Conservation (phyloP, 1,140 invertebrate species). For the Scaptomyza pallida region DNA sequence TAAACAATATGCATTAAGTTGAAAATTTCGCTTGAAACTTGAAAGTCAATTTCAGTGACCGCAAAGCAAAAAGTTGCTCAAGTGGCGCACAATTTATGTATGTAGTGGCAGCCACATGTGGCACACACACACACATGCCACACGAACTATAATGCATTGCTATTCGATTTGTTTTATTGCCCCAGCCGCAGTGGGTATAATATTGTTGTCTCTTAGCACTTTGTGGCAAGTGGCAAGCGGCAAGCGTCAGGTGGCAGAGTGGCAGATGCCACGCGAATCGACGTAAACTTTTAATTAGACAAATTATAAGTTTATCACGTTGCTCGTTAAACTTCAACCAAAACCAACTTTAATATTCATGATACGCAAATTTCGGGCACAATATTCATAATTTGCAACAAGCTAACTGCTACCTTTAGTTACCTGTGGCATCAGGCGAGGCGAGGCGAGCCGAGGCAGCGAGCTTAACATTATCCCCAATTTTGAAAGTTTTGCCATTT, state of each 20-base stretch:
- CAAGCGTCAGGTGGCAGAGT: slow-evolving; percentile 16
- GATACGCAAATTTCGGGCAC: slow-evolving; percentile 6
- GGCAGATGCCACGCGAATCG: slow-evolving; percentile 46
- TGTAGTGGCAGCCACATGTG: slow-evolving; percentile 10
- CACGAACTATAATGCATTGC: slow-evolving; percentile 40
- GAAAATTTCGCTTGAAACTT: slow-evolving; percentile 25
- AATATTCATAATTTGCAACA: slow-evolving; percentile 7
- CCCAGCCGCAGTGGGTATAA: slow-evolving; percentile 5
- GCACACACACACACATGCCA: slow-evolving; percentile 13
- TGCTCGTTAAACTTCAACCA: slow-evolving; percentile 48
- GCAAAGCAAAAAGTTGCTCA: slow-evolving; percentile 41
- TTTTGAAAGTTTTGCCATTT: slow-evolving; percentile 53
- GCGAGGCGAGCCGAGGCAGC: too few species aligned
- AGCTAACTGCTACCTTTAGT: neutral
- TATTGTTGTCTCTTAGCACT: slow-evolving; percentile 33
- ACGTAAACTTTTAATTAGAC: slow-evolving; percentile 69
- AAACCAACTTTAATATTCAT: slow-evolving; percentile 64
- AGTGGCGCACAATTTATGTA: slow-evolving; percentile 30
- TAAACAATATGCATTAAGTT: slow-evolving; percentile 58
- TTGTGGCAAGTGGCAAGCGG: slow-evolving; percentile 27
- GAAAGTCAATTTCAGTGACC: slow-evolving; percentile 49
- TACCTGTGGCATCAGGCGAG: slow-evolving; percentile 15
- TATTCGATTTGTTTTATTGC: slow-evolving; percentile 49
- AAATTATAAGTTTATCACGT: slow-evolving; percentile 64
- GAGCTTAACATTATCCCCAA: neutral